These are phyloP conservation scores for Barbus barbus DNA, from an alignment of 2,113 vertebrate species.

Conservation along the genomic window DNA sequence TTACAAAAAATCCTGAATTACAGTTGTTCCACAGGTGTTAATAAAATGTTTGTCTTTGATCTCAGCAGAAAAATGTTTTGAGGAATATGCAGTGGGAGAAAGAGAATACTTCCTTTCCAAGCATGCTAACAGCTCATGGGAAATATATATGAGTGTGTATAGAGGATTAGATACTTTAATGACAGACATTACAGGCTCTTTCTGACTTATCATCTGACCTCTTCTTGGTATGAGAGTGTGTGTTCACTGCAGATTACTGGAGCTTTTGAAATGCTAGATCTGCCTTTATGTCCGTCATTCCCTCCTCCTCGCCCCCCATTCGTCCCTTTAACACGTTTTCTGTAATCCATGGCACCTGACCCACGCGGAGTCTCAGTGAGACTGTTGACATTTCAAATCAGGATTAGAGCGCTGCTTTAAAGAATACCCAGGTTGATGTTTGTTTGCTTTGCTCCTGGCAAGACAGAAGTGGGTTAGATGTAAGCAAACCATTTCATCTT, in stretches of 20 bases:
- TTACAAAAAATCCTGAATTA: too few species aligned
- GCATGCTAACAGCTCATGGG: constrained; percentile 5
- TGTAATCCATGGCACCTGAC: too few species aligned
- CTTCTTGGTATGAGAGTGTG: constrained; percentile 61
- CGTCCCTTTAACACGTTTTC: too few species aligned
- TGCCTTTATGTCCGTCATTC: constrained; percentile 59
- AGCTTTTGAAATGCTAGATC: constrained; percentile 54
- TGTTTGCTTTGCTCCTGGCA: too few species aligned
- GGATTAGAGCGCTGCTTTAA: too few species aligned
- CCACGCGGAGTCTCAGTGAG: too few species aligned
- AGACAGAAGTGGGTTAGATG: too few species aligned
- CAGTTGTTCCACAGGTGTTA: too few species aligned
- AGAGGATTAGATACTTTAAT: constrained; percentile 51
- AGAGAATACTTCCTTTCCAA: not conserved
- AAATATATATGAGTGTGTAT: constrained; percentile 7
- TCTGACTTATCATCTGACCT: constrained; percentile 58
- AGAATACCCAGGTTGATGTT: too few species aligned
- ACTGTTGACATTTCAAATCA: too few species aligned
- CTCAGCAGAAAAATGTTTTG: not conserved
- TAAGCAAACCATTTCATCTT: too few species aligned
- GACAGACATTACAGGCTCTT: constrained; percentile 59
- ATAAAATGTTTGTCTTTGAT: not conserved
- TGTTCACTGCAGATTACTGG: constrained; percentile 64
- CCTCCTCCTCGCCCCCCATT: not conserved
- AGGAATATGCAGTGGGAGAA: not conserved